Base-by-base conservation (phyloP, 2,888 invertebrate species). In the Drosophila paramelanica region DNA sequence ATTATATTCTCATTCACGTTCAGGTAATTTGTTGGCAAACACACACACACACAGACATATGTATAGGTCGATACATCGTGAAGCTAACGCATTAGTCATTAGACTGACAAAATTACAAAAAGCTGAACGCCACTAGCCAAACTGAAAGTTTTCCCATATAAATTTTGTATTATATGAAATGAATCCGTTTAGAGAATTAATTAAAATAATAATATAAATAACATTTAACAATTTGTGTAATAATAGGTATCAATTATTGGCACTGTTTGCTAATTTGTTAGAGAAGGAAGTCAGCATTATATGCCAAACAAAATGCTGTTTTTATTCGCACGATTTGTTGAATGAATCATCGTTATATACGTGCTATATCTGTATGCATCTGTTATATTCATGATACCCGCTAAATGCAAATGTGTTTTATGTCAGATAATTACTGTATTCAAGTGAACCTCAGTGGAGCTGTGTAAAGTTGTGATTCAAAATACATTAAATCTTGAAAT, bases 321-420 rank as follows among this genome's bases (percentile, higher is more conserved):
- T 71, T 65, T 67, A 85, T 59, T 66, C 71, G 69, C 20, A 17
- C 41, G 52, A 43, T 39, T n/a, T 25, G 10, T 14, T 14, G 49
- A 62, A 53, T 88, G 83, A 81, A 53, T 88, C 88, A 85, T 79
- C 58, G 20, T 5, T 43, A 39, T 59, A 42, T 45, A 31, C 31
- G 47, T 51, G 47, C 43, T 46, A 47, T 45, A 51, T 36, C n/a
- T 38, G 7, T 17, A 8, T 36, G n/a, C 59, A 68, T 68, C 59
- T 67, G 55, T 36, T 13, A 33, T 33, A 6, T 27, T 27, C 27
- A 2, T 23, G 33, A 33, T 4, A 13, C 41, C 50, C 42, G 82
- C 71, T 85, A 85, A 85, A 79, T 85, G 66, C 72, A 43, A 73
- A 73, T 50, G 36, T 61, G 46, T 42, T 59, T 39, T 6, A 42